Evolutionary conservation across 1,140 invertebrate genomes (phyloP).

Genomic region (Lethocerus indicus): DNA sequence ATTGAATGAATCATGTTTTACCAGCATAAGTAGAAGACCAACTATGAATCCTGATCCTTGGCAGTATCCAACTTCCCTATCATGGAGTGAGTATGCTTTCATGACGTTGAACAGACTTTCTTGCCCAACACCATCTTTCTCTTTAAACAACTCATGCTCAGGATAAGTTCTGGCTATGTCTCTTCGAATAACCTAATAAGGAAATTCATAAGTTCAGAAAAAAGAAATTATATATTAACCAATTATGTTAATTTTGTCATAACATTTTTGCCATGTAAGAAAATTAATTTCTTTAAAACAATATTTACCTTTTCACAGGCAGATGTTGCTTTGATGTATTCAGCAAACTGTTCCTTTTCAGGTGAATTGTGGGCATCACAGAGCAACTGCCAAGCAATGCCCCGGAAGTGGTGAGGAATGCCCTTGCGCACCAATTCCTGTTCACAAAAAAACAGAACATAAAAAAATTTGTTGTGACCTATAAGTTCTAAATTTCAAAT

Average conservation of each 20-base stretch:
- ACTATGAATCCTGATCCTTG: constrained; percentile 96
- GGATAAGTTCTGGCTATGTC: constrained; percentile 98
- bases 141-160: constrained; percentile 97
- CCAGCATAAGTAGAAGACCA: constrained; percentile 80
- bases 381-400: constrained; percentile 92
- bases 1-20: too few species aligned
- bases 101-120: constrained; percentile 97
- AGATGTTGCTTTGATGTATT: constrained; percentile 90
- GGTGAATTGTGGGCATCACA: constrained; percentile 74
- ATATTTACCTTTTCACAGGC: constrained; percentile 81
- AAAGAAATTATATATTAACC: not conserved
- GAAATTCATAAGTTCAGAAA: not conserved
- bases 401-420: constrained; percentile 90
- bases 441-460: too few species aligned
- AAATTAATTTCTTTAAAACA: not conserved
- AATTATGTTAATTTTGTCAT: not conserved
- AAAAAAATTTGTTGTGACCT: too few species aligned
- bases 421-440: constrained; percentile 84
- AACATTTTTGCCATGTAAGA: not conserved
- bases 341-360: constrained; percentile 85
- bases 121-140: constrained; percentile 91
- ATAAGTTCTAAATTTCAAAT: too few species aligned
- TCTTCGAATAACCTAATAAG: constrained; percentile 51
- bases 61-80: constrained; percentile 96
- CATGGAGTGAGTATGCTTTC: constrained; percentile 95